phyloP scores from a whole-genome alignment of 2,888 invertebrate genomes.

The Glyphotaelius pellucidus region DNA sequence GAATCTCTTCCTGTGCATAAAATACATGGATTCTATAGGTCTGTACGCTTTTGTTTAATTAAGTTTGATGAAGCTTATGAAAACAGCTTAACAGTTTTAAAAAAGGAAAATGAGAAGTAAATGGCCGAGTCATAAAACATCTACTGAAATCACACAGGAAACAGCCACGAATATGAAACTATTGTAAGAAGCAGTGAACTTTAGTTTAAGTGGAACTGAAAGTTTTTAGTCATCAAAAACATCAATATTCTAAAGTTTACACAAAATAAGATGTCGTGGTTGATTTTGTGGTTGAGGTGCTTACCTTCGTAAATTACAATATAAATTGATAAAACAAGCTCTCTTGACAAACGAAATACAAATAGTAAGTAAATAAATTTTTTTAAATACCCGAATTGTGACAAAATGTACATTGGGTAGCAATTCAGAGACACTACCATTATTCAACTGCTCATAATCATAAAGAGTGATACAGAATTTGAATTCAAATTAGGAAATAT shows the following conservation, averaged over 20 bases:
- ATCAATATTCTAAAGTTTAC: background rate
- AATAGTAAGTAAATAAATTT: background rate
- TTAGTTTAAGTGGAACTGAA: background rate
- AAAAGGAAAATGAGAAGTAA: too few relatives aligned
- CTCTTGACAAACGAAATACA: background rate
- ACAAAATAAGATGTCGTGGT: background rate
- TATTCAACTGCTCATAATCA: background rate
- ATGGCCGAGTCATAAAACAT: background rate
- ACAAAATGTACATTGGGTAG: background rate
- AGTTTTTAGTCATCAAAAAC: background rate
- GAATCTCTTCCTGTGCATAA: background rate
- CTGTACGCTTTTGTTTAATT: too few relatives aligned
- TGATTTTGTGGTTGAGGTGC: background rate
- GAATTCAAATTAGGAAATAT: background rate
- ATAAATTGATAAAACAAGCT: background rate
- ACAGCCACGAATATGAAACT: background rate
- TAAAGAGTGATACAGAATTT: background rate
- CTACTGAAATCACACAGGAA: background rate
- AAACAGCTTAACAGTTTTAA: background rate
- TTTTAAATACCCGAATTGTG: background rate
- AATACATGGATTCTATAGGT: too few relatives aligned
- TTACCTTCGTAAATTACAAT: background rate
- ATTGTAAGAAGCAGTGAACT: background rate
- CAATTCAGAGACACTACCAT: background rate
- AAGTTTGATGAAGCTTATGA: background rate